phyloP scores from a whole-genome alignment of 2,888 invertebrate genomes.

The Poecilus cupreus region DNA sequence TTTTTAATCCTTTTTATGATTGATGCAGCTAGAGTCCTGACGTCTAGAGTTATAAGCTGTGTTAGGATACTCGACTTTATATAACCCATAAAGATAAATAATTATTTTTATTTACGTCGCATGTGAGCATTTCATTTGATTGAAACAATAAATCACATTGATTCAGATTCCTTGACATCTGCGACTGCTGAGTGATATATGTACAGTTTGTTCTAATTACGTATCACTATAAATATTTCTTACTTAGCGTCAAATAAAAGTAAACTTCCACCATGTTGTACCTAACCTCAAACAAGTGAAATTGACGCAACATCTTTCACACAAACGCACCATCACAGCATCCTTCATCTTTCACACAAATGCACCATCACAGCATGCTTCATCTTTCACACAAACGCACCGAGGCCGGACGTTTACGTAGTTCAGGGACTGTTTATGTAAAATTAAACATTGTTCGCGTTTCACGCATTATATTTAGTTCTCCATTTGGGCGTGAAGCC shows the following conservation, averaged over 20 bases:
- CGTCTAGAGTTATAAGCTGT: not conserved
- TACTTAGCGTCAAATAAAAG: not conserved
- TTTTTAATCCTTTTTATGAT: no score
- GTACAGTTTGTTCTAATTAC: not conserved
- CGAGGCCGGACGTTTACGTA: slow-evolving; percentile 6
- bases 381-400: not conserved
- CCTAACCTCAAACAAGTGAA: not conserved
- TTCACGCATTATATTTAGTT: slow-evolving; percentile 17
- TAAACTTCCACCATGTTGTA: not conserved
- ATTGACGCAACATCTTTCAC: no score
- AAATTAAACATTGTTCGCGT: slow-evolving; percentile 29
- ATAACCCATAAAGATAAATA: not conserved
- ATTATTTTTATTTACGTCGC: not conserved
- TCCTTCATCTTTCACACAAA: not conserved
- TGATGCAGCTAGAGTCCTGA: no score
- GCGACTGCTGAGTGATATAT: not conserved
- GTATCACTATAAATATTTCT: not conserved
- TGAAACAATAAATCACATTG: not conserved
- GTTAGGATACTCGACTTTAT: not conserved
- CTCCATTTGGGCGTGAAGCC: not conserved
- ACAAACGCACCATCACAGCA: no score
- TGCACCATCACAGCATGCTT: not conserved
- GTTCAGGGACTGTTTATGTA: slow-evolving; percentile 12
- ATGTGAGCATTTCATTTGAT: not conserved
- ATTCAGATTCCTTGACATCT: not conserved